Evolutionary conservation across 2,888 invertebrate genomes (phyloP).

Genomic region (Nebria salina): DNA sequence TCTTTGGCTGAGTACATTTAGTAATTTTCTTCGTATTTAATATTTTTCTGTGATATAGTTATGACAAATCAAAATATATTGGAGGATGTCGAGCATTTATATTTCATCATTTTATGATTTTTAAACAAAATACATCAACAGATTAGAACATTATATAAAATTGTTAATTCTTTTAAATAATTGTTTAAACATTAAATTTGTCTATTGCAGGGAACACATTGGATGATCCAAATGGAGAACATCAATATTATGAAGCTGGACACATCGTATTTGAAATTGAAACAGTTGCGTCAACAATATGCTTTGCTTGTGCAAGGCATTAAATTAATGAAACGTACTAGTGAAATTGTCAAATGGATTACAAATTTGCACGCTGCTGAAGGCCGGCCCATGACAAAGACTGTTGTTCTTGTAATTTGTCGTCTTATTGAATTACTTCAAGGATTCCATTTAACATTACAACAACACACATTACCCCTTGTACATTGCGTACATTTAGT

Average conservation of each 20-base stretch:
- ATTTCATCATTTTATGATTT: too few species aligned
- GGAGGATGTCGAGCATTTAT: too few species aligned
- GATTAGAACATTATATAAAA: neutral
- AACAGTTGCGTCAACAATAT: conserved; percentile 67
- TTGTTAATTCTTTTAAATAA: neutral
- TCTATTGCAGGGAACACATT: conserved; percentile 55
- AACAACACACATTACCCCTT: conserved; percentile 74
- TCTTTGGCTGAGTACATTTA: too few species aligned
- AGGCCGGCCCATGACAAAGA: conserved; percentile 80
- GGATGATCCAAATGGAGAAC: conserved; percentile 72
- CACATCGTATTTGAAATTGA: conserved; percentile 64
- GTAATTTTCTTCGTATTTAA: too few species aligned
- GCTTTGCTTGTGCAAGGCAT: conserved; percentile 67
- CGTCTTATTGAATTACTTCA: conserved; percentile 84
- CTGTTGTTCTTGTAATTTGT: conserved; percentile 78
- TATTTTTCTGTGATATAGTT: too few species aligned
- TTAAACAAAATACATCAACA: too few species aligned
- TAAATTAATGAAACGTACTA: conserved; percentile 61
- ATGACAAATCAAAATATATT: too few species aligned
- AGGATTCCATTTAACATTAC: conserved; percentile 76
- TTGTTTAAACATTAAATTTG: neutral
- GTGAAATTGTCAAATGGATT: conserved; percentile 67
- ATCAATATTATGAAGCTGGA: conserved; percentile 62
- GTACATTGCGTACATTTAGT: conserved; percentile 79
- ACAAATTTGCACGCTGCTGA: conserved; percentile 76